Percentiles rank a stretch among this genome's conserved stretches.
phyloP scores from a whole-genome alignment of 2,797 vertebrate genomes.

The Telmatherina bonti region DNA sequence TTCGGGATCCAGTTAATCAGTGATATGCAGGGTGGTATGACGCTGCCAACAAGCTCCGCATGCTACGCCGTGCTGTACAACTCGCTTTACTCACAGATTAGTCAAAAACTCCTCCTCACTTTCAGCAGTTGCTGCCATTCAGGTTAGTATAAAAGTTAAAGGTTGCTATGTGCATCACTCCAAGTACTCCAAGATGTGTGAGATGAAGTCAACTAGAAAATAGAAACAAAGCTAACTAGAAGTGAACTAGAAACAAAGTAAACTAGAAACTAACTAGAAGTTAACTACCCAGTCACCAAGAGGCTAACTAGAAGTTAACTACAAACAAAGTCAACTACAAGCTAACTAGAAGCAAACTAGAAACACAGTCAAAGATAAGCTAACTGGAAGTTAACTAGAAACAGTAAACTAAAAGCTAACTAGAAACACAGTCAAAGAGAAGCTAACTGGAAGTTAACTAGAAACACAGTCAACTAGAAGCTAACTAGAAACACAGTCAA shows the following conservation, averaged over 20 bases:
- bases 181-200: not conserved
- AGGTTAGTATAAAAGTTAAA: slow-evolving; percentile 2
- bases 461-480: no score
- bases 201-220: not conserved
- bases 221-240: slow-evolving; percentile 3
- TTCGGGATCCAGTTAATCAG: not conserved
- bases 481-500: no score
- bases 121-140: not conserved
- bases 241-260: not conserved
- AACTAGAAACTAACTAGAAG: no score
- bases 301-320: no score
- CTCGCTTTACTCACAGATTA: not conserved
- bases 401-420: no score
- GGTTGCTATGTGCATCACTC: not conserved
- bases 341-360: no score
- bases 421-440: no score
- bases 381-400: no score
- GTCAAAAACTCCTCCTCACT: not conserved
- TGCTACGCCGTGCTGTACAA: not conserved
- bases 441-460: no score
- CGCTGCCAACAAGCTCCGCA: not conserved
- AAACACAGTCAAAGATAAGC: no score
- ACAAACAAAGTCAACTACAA: no score
- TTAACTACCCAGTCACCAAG: no score
- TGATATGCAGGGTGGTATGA: not conserved